Evolutionary conservation across 1,140 invertebrate genomes (phyloP), one percentile per base, ranked within the genome.

Genomic region (Aporrectodea caliginosa): DNA sequence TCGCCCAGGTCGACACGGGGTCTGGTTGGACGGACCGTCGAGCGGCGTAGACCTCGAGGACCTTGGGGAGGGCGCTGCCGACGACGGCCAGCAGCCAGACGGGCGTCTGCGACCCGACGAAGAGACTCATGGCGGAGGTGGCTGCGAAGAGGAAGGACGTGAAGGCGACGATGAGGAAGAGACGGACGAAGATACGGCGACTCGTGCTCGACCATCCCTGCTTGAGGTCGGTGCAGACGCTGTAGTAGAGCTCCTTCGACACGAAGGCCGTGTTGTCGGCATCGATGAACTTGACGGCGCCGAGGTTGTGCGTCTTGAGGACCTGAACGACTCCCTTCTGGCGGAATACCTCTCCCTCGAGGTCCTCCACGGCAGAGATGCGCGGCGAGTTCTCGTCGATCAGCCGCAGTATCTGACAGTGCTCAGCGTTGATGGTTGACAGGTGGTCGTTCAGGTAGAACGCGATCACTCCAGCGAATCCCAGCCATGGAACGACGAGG

Each of bases 361-460:
- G n/a, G 12, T 69, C 73, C 35, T 69, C 69, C 1, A 73, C 33
- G 32, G 76, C 77, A 1, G 80, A 81, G 14, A 81, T 77, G 32
- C 80, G 68, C 32, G 80, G 80, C 32, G 80, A 81, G 71, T 81
- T 81, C 71, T 78, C 80, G 68, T 81, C 80, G 71, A 81, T 81
- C 72, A 81, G 77, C 31, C 68, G 58, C 71, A 81, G 69, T 35
- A 81, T 81, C 32, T 69, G 69, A 14, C 73, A 70, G 72, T 81
- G 80, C 29, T 78, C 71, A 43, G 29, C 32, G 77, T 81, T 81
- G 35, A 81, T 74, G 76, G n/a, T 31, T 1, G 69, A 29, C 14
- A 81, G 72, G 16, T 34, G 30, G 71, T 78, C 80, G 58, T 81
- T 78, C 12, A 35, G 31, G 75, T 81, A 81, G 71, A 69, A 58